Evolutionary conservation across 2,888 invertebrate genomes (phyloP).

Genomic region (Drosophila hamatofila): DNA sequence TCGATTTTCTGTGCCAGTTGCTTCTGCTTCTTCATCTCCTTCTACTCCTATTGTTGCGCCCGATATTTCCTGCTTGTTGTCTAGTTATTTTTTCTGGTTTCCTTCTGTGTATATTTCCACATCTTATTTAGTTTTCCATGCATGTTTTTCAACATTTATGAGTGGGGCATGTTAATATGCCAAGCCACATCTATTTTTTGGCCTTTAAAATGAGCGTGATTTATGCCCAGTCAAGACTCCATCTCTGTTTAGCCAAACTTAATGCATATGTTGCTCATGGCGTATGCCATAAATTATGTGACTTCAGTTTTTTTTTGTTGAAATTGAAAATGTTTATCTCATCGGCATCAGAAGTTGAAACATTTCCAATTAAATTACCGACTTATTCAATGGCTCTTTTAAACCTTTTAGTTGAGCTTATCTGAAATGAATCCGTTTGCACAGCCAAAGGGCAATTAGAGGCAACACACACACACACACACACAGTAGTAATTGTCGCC

Average conservation of each 20-base stretch:
- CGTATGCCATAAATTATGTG: neutral
- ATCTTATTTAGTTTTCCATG: slow-evolving; percentile 46
- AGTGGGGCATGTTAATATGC: slow-evolving; percentile 65
- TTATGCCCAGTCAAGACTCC: slow-evolving; percentile 51
- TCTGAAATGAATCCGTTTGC: slow-evolving; percentile 33
- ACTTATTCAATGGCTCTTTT: neutral
- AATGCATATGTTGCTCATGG: neutral
- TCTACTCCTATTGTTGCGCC: slow-evolving; percentile 14
- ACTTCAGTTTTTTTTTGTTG: neutral
- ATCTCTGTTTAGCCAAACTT: neutral
- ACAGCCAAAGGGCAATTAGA: slow-evolving; percentile 47
- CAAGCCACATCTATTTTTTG: slow-evolving; percentile 22
- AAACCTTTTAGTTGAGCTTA: slow-evolving; percentile 9
- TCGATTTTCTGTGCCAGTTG: slow-evolving; percentile 35
- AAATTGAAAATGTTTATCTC: neutral
- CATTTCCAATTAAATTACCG: slow-evolving; percentile 1
- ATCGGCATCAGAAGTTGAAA: neutral
- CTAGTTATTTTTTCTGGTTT: neutral
- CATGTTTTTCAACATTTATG: slow-evolving; percentile 60
- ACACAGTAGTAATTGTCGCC: slow-evolving; percentile 36
- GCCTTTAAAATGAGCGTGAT: slow-evolving; percentile 54
- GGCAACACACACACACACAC: neutral
- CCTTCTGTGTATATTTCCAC: slow-evolving; percentile 17
- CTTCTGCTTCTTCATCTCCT: neutral
- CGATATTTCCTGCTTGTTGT: slow-evolving; percentile 5